These are phyloP conservation scores for Actinernus sp. DNA, from an alignment of 92 coral and sea anemone genomes.

Conservation along the genomic window DNA sequence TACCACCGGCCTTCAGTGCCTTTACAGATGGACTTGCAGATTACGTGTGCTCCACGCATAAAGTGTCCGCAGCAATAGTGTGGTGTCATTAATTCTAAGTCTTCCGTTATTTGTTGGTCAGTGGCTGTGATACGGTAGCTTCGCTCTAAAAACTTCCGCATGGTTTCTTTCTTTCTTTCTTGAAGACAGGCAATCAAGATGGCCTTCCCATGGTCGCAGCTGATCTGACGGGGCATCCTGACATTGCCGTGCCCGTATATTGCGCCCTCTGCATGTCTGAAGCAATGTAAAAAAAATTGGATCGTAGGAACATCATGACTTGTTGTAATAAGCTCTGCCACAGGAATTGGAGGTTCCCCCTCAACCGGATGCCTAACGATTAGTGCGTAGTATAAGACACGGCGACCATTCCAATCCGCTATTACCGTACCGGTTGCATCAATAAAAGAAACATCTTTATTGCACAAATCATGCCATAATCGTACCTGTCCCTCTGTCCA, in stretches of 20 bases:
- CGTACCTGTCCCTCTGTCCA: conserved; percentile 60
- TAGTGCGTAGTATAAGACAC: conserved; percentile 38
- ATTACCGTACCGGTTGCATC: conserved; percentile 50
- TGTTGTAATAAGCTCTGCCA: conserved; percentile 45
- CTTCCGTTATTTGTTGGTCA: neutral
- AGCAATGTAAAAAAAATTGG: no score
- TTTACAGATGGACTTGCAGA: neutral
- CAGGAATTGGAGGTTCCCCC: conserved; percentile 37
- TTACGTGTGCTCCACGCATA: conserved; percentile 18
- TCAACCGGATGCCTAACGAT: conserved; percentile 21
- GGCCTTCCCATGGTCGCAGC: conserved; percentile 33
- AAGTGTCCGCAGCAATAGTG: conserved; percentile 48
- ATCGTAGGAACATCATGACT: no score
- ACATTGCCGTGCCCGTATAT: neutral
- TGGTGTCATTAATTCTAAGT: conserved; percentile 14
- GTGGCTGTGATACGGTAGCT: conserved; percentile 7
- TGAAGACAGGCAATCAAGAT: conserved; percentile 33
- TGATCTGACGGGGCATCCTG: conserved; percentile 24
- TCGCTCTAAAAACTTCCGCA: conserved; percentile 17
- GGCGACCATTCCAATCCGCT: conserved; percentile 15
- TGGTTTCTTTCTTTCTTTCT: conserved; percentile 36
- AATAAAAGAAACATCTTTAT: conserved; percentile 22
- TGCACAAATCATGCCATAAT: conserved; percentile 48
- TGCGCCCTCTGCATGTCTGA: no score
- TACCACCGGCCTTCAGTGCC: conserved; percentile 18